Base-by-base conservation (phyloP, 2,888 invertebrate species). In the Habrosyne pyritoides region DNA sequence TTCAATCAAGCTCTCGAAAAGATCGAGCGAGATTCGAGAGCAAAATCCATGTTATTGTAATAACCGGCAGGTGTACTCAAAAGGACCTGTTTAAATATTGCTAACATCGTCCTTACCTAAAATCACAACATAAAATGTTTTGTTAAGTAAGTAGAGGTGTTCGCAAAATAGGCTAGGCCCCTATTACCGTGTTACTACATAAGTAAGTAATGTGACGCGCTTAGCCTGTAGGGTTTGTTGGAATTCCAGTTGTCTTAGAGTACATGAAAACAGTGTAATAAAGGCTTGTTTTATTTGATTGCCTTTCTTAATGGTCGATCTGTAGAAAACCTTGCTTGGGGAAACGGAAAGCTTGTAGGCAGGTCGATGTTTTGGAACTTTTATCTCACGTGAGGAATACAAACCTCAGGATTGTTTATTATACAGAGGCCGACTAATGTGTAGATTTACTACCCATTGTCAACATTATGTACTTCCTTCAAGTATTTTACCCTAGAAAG, bases 151-250 rank as follows among this genome's bases (percentile, higher is more conserved):
- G 60, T 64, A 46, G 22, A 56, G 61, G 56, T 64, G 69, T 69
- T 53, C 53, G 59, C 55, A 55, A 67, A 73, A 69, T 71, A 72
- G 61, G 73, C 67, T 71, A 69, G 65, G 64, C 69, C 60, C 65
- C 57, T 74, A 71, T 69, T 73, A 69, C 61, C 59, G 55, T 53
- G 55, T 60, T 55, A 49, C 21, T 10, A 47, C 47, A 54, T 68
- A 67, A 65, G 61, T 50, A 21, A 46, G 57, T 63, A 59, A 58
- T 66, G 59, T 57, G 63, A 62, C 49, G 60, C 67, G 60, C 67
- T 73, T 69, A 76, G 64, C 69, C 73, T 53, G 28, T 12, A 28
- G 24, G 49, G 18, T 26, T 28, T 28, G 18, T 28, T 28, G 14
- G 28, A 50, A 50, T 50, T 28, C 14, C 28, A 50, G 21, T 21